These are phyloP conservation scores for Mythimna vitellina DNA, from an alignment of 2,888 invertebrate species.

Conservation along the genomic window DNA sequence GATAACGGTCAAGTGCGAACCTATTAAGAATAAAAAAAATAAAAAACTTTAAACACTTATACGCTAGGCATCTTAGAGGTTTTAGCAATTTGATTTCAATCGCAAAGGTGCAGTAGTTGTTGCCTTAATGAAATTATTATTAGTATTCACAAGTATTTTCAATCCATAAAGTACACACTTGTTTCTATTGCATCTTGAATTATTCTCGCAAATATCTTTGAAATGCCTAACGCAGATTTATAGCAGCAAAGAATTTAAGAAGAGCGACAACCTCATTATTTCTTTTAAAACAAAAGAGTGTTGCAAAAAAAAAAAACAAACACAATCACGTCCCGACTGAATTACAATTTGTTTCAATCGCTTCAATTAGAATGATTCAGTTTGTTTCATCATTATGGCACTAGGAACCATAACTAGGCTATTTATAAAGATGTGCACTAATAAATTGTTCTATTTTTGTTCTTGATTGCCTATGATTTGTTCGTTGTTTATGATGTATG, in stretches of 20 bases:
- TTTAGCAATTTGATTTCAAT: background rate
- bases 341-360: constrained; percentile 51
- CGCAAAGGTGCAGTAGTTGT: background rate
- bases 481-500: constrained; percentile 41
- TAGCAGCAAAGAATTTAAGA: constrained; percentile 15
- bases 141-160: constrained; percentile 1
- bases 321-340: constrained; percentile 28
- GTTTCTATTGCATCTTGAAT: constrained; percentile 14
- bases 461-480: constrained; percentile 60
- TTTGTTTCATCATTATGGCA: constrained; percentile 53
- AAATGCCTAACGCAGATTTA: constrained; percentile 10
- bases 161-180: constrained; percentile 1
- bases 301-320: constrained; percentile 37
- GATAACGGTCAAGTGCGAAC: too few relatives aligned
- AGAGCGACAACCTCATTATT: constrained; percentile 46
- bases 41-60: too few relatives aligned
- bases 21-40: too few relatives aligned
- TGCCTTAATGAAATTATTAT: background rate
- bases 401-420: constrained; percentile 53
- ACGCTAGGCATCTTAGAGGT: background rate
- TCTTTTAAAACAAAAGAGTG: constrained; percentile 24
- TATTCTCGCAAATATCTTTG: constrained; percentile 9
- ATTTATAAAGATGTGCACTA: constrained; percentile 58
- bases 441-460: constrained; percentile 62
- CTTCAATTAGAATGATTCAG: constrained; percentile 52